These are phyloP conservation scores for Acanthiza pusilla DNA, from an alignment of 2,797 vertebrate genomes.

Conservation along the genomic window DNA sequence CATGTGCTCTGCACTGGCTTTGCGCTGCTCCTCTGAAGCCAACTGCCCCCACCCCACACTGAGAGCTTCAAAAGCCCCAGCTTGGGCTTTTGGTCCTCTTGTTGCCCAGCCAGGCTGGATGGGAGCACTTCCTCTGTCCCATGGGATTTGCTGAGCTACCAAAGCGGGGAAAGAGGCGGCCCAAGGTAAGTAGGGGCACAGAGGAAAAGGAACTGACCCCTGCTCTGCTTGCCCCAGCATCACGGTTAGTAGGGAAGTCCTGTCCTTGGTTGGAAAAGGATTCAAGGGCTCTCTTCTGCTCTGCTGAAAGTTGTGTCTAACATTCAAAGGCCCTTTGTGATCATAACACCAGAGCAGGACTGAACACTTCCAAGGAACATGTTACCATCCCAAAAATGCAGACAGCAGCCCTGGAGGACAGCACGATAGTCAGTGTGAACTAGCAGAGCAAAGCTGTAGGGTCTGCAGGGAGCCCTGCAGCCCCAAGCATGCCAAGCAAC, in stretches of 20 bases:
- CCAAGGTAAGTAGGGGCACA: not conserved
- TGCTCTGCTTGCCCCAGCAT: not conserved
- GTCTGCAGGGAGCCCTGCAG: not conserved
- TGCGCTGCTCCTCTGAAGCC: not conserved
- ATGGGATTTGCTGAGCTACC: not conserved
- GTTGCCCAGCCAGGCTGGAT: not conserved
- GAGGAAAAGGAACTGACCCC: not conserved
- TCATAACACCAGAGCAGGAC: not conserved
- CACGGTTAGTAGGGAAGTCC: not conserved
- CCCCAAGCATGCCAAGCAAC: not conserved
- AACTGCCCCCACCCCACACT: not conserved
- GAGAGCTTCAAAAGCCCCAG: not conserved
- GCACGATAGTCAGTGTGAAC: not conserved
- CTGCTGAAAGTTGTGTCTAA: not conserved
- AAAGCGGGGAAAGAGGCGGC: rapidly evolving
- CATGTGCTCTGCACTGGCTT: not conserved
- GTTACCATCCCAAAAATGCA: not conserved
- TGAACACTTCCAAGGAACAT: not conserved
- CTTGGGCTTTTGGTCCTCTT: not conserved
- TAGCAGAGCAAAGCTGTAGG: not conserved
- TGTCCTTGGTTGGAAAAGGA: not conserved
- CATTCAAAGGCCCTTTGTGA: not conserved
- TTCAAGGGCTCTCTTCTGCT: not conserved
- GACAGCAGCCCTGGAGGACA: not conserved
- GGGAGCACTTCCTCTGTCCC: not conserved